Evolutionary conservation across 2,797 vertebrate species (phyloP).

Genomic region (Mus caroli): DNA sequence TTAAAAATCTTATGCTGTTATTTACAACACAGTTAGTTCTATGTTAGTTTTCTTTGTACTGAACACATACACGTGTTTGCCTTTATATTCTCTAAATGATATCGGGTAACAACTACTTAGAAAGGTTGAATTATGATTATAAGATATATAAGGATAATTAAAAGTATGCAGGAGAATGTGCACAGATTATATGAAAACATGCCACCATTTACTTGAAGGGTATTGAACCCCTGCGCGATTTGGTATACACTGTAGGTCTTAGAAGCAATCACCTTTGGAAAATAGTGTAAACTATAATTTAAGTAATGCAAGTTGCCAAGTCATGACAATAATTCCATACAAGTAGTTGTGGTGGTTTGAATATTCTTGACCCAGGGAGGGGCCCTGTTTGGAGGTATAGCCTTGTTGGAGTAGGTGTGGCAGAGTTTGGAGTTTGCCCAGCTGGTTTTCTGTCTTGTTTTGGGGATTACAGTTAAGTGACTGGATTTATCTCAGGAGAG

Average conservation of each 20-base stretch:
- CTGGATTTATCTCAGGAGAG: background rate
- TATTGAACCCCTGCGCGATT: background rate
- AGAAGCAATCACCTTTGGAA: background rate
- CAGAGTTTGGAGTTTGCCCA: background rate
- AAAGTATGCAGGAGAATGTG: background rate
- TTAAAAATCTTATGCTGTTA: background rate
- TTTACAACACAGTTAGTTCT: background rate
- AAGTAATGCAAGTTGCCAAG: background rate
- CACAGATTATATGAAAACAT: background rate
- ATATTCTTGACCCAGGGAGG: background rate
- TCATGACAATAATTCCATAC: background rate
- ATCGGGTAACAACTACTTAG: background rate
- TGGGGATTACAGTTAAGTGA: background rate
- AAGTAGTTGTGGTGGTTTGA: background rate
- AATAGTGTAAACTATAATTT: background rate
- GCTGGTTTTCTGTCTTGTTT: background rate
- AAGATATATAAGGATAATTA: background rate
- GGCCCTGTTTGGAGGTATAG: background rate
- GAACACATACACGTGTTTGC: background rate
- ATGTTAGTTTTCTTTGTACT: background rate
- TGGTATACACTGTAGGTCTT: background rate
- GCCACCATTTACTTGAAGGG: background rate
- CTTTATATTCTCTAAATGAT: background rate
- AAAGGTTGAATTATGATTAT: background rate
- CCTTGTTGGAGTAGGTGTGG: background rate